These are phyloP conservation scores for Hydrolagus affinis DNA, from an alignment of 2,113 vertebrate species.

Conservation along the genomic window DNA sequence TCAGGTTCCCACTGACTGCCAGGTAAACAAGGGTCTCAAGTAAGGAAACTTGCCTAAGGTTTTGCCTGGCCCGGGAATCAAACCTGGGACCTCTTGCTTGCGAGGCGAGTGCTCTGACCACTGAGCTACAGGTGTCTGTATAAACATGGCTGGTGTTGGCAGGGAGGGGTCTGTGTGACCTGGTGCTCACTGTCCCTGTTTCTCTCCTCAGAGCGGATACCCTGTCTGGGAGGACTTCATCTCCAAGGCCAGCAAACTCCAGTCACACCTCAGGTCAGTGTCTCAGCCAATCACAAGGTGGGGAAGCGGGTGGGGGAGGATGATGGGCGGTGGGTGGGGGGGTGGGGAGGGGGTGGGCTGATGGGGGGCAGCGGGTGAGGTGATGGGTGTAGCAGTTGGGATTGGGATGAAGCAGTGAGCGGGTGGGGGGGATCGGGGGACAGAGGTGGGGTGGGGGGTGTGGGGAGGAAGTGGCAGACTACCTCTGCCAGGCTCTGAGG, in stretches of 20 bases:
- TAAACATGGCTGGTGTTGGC: too few species aligned
- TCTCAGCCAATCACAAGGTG: background rate
- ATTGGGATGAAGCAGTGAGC: background rate
- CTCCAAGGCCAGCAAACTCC: slow-evolving; percentile 66
- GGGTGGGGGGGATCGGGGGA: too few species aligned
- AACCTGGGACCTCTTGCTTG: too few species aligned
- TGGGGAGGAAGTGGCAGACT: background rate
- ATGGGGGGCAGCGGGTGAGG: background rate
- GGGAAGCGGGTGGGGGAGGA: background rate
- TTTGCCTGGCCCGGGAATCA: too few species aligned
- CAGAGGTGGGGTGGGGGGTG: background rate
- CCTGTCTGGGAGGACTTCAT: slow-evolving; percentile 75
- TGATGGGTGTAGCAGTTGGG: background rate
- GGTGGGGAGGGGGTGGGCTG: background rate
- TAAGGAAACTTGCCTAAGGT: too few species aligned
- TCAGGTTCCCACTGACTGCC: too few species aligned
- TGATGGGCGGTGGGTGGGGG: background rate
- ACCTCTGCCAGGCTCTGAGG: too few species aligned
- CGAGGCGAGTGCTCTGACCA: too few species aligned
- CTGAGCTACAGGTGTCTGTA: too few species aligned
- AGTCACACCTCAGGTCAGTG: slow-evolving; percentile 66
- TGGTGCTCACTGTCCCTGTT: background rate
- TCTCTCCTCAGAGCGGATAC: slow-evolving; percentile 58
- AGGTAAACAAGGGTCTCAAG: too few species aligned
- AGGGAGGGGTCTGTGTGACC: too few species aligned